A percentile compares a stretch with the other conserved stretches of the same genome.
Conservation (phyloP, 2,888 invertebrate genomes). For the Sinodicranocentrus sp. region DNA sequence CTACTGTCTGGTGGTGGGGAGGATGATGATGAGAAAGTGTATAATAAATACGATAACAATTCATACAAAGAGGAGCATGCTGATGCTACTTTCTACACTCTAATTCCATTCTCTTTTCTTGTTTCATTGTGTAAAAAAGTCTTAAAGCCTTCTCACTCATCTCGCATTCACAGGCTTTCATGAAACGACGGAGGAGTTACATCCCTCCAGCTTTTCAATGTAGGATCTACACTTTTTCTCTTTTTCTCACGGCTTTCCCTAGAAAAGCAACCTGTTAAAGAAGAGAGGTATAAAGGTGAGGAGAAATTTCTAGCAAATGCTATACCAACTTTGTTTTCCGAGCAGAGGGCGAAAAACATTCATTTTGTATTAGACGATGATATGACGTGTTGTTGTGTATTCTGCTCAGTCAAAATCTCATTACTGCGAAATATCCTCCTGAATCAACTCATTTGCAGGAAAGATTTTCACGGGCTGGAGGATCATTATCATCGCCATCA, state of each 20-base stretch:
- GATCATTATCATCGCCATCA: neutral
- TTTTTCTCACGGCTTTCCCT: too few species aligned
- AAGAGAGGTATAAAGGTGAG: too few species aligned
- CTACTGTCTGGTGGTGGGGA: slow-evolving; percentile 20
- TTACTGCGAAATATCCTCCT: slow-evolving; percentile 8
- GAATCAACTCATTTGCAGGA: slow-evolving; percentile 27
- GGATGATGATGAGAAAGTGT: slow-evolving; percentile 38
- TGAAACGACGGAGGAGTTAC: too few species aligned
- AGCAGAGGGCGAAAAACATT: too few species aligned
- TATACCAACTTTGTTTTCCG: too few species aligned
- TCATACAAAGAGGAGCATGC: neutral
- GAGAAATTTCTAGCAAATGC: too few species aligned
- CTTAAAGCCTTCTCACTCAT: slow-evolving; percentile 5
- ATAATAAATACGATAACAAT: slow-evolving; percentile 53
- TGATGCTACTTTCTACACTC: slow-evolving; percentile 35
- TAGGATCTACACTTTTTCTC: too few species aligned
- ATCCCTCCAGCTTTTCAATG: too few species aligned
- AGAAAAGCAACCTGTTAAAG: too few species aligned
- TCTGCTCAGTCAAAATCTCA: slow-evolving; percentile 28
- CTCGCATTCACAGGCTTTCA: neutral
- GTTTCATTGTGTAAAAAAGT: slow-evolving; percentile 32
- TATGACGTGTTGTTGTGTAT: neutral
- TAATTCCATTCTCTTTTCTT: slow-evolving; percentile 51
- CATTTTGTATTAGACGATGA: too few species aligned
- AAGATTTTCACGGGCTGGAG: slow-evolving; percentile 22